Base-by-base conservation (phyloP, 1,140 invertebrate species). In the Nilaparvata lugens region DNA sequence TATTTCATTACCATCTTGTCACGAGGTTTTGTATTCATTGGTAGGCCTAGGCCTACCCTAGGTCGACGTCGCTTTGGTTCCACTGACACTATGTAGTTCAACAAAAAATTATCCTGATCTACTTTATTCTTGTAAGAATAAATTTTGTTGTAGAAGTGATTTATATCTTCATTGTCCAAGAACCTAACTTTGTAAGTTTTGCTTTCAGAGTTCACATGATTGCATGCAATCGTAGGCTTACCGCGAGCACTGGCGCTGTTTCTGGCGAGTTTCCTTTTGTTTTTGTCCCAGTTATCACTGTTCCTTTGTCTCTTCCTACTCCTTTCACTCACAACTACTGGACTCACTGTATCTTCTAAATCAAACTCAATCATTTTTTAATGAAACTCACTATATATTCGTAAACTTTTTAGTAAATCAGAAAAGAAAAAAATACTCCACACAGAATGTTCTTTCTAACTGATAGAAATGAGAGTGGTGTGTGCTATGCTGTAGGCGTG, bases 91-190 rank as follows among this genome's bases (percentile, higher is more conserved):
- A 58, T 42, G 45, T 42, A 58, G 19, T 58, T 40, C 4, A 21
- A n/a, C 14, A 58, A 28, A 18, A 58, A 58, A 42, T 18, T n/a
- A 24, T 58, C 38, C 42, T 58, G 56, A 14, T 42, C 56, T 19
- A 38, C 31, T 18, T 28, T 38, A 42, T 21, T 43, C 42, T 58
- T 58, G 16, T 18, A 38, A 9, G 19, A 43, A 18, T 58, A 58
- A 9, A 58, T 58, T 24, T 42, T 58, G 38, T 58, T 43, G 21
- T 58, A 43, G 45, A 58, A 58, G 16, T 58, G 38, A 58, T 38
- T 18, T 42, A 58, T 38, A n/a, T 58, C 56, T 16, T 58, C 56
- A 19, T n/a, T 28, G n/a, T 28, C 38, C 11, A 58, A 24, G 13
- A n/a, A 16, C 2, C n/a, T 2, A 9, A 38, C 56, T 18, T 56